A percentile compares a stretch with the other conserved stretches of the same genome.
Evolutionary conservation across 2,888 invertebrate species (phyloP).

Genomic region (Aelia acuminata): DNA sequence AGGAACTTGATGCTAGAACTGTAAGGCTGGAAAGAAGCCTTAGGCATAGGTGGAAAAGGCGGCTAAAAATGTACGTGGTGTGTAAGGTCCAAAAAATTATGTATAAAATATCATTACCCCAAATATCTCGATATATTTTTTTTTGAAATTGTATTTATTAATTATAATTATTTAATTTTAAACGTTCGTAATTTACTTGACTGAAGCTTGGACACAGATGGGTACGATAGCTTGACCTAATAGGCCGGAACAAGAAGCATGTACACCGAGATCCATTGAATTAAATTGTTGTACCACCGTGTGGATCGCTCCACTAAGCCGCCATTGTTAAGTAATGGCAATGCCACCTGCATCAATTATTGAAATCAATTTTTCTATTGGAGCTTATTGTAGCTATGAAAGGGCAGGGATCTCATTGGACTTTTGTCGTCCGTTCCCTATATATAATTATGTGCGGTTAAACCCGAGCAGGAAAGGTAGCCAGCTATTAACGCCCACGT

Average conservation of each 20-base stretch:
- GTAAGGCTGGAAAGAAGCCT: too few species aligned
- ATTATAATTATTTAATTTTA: not conserved
- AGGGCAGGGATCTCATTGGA: not conserved
- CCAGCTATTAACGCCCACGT: constrained; percentile 16
- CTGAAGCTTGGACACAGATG: not conserved
- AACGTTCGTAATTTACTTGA: not conserved
- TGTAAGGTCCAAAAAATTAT: too few species aligned
- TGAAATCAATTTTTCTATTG: constrained; percentile 6
- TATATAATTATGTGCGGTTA: constrained; percentile 3
- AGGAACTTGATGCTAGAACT: too few species aligned
- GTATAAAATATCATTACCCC: too few species aligned
- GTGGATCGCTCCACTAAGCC: constrained; percentile 15
- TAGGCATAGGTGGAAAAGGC: too few species aligned
- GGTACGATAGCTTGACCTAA: not conserved
- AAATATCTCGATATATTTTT: too few species aligned
- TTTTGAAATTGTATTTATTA: too few species aligned
- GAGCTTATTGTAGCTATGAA: not conserved
- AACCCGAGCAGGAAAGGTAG: not conserved
- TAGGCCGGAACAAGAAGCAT: not conserved
- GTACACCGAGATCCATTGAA: not conserved
- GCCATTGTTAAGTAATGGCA: constrained; percentile 28
- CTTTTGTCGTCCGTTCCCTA: constrained; percentile 13
- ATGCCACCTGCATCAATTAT: constrained; percentile 51
- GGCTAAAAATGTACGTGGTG: too few species aligned
- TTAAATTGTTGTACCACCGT: constrained; percentile 42